phyloP scores from a whole-genome alignment of 2,113 vertebrate species.

The Gulo gulo region DNA sequence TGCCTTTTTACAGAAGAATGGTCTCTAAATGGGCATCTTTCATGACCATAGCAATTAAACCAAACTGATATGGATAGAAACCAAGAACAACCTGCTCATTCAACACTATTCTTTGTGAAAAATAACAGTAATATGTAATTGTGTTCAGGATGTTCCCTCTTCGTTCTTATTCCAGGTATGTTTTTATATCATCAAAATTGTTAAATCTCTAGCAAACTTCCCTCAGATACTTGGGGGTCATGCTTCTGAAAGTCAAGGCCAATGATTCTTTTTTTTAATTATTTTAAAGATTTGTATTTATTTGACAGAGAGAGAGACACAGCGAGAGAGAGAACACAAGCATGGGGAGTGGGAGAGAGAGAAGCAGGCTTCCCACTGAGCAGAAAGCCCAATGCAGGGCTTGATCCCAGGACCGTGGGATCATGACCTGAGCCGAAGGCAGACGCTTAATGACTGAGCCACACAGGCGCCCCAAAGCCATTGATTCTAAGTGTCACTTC shows the following conservation, averaged over 20 bases:
- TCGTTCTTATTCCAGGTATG: background rate
- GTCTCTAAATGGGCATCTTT: slow-evolving; percentile 4
- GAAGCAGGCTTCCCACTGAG: no score
- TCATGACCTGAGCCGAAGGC: no score
- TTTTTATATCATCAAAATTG: background rate
- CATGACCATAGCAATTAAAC: background rate
- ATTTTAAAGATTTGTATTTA: no score
- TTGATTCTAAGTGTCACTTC: background rate
- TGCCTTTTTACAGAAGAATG: background rate
- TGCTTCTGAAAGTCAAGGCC: background rate
- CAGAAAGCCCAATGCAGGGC: no score
- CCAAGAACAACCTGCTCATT: background rate
- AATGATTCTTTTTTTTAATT: background rate
- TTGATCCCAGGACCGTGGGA: no score
- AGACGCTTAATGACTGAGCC: no score
- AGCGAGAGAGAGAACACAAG: no score
- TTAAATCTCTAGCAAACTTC: background rate
- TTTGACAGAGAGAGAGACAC: no score
- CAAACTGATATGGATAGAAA: background rate
- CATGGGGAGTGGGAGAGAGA: no score
- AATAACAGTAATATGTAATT: background rate
- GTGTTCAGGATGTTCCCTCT: background rate
- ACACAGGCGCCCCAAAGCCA: no score
- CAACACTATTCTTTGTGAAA: background rate
- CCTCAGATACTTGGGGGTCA: background rate